Percentiles rank a stretch among this genome's conserved stretches.
Conservation (phyloP, 2,888 invertebrate genomes). For the Neoscelio sp. region DNA sequence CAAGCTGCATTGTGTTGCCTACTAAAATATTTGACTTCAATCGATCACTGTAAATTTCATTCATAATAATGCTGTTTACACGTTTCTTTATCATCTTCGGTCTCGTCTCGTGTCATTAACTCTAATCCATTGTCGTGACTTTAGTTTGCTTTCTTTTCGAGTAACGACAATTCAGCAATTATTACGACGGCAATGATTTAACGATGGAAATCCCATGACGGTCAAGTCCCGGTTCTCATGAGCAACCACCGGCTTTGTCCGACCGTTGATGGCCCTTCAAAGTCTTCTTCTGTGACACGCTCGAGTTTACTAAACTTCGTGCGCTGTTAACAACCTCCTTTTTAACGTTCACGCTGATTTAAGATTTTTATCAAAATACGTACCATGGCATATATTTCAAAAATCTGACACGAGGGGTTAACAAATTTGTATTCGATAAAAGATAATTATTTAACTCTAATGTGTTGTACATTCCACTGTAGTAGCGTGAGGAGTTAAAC, state of each 20-base stretch:
- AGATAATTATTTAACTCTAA: too few species aligned
- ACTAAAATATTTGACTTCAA: conserved; percentile 42
- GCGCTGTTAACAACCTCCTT: conserved; percentile 11
- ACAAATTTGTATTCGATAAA: too few species aligned
- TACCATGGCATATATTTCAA: too few species aligned
- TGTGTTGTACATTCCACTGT: too few species aligned
- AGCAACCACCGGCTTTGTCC: conserved; percentile 38
- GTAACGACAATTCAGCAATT: conserved; percentile 10
- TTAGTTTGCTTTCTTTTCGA: conserved; percentile 1
- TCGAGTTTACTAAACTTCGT: conserved; percentile 54
- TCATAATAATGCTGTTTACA: conserved; percentile 46
- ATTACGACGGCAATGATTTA: conserved; percentile 32
- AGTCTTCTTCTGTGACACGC: conserved; percentile 36
- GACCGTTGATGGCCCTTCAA: conserved; percentile 51
- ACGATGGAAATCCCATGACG: conserved; percentile 21
- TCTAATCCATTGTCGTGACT: conserved; percentile 16
- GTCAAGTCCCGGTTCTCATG: conserved; percentile 37
- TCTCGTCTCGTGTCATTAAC: conserved; percentile 18
- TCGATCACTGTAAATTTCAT: conserved; percentile 40
- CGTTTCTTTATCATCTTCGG: conserved; percentile 38
- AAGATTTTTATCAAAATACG: conserved; percentile 16
- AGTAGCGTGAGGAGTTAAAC: too few species aligned
- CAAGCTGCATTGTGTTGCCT: conserved; percentile 14
- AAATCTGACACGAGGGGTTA: too few species aligned
- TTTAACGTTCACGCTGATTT: conserved; percentile 28